Evolutionary conservation across 2,888 invertebrate genomes (phyloP), one percentile per base, ranked within the genome.

Genomic region (Coecobrya sp.): DNA sequence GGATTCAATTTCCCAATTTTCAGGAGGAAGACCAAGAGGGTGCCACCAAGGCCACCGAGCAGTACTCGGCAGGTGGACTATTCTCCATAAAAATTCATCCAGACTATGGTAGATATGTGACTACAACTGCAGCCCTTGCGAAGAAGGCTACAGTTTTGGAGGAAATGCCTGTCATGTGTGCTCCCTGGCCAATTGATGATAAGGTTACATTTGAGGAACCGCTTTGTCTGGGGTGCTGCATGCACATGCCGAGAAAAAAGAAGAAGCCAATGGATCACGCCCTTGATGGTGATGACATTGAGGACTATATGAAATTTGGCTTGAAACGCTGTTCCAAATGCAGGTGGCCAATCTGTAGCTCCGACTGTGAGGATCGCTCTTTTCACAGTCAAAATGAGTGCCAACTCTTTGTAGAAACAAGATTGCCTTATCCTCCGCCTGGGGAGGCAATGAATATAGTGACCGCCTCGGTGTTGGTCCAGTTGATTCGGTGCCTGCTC

Each of bases 331-430:
- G 98, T 95, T 95, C 96, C 22, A 96, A 96, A 93, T 98, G 98
- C 94, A 98, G 98, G 0, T 98, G 98, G 98, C 98, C 98, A 0
- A 96, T 98, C 95, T 98, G 98, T 95, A 96, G 97, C 0, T 96
- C 96, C 16, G 96, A 96, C 88, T 98, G 98, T 95, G 96, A 96
- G 62, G 79, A 93, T 27, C 5, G 59, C 13, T 52, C 42, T 8
- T 36, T 55, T 0, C 89, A 89, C 65, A 92, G 76, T 55, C 76
- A 85, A 65, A 88, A 91, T 49, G 93, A 93, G 89, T 93, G 93
- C 84, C 91, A 81, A 73, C 86, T 93, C 10, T 93, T 93, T 62
- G 76, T 62, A 11, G 86, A 89, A 45, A 68, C 59, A n/a, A 93
- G 84, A 62, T 42, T 91, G 62, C 79, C 88, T 70, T 93, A 91